phyloP scores from a whole-genome alignment of 2,888 invertebrate genomes.

The Entomobrya proxima region DNA sequence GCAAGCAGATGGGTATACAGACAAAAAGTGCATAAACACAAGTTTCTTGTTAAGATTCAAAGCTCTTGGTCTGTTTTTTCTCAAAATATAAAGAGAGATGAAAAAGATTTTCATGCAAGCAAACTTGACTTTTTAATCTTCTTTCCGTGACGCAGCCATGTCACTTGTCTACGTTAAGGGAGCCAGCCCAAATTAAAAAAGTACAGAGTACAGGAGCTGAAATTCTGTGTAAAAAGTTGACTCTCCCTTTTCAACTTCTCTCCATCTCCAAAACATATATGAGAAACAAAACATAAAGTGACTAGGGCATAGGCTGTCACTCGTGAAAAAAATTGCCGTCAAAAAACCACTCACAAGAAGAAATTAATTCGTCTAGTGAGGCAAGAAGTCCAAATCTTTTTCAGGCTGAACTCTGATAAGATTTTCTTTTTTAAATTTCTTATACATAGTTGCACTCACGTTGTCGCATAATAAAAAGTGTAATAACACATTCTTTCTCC shows the following conservation, averaged over 20 bases:
- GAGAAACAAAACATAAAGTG: conserved; percentile 34
- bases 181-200: not conserved
- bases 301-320: conserved; percentile 45
- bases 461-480: not conserved
- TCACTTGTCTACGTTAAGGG: conserved; percentile 13
- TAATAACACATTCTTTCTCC: not conserved
- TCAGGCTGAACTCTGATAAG: too few species aligned
- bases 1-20: not conserved
- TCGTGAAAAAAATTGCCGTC: not conserved
- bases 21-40: not conserved
- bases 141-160: not conserved
- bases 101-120: not conserved
- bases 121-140: not conserved
- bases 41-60: conserved; percentile 30
- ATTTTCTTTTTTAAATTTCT: too few species aligned
- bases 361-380: not conserved
- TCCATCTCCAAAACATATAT: not conserved
- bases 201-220: too few species aligned
- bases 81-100: not conserved
- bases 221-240: conserved; percentile 5
- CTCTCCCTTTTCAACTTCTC: not conserved
- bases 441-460: too few species aligned
- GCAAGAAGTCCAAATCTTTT: conserved; percentile 15
- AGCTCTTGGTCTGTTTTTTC: not conserved
- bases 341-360: not conserved